These are phyloP conservation scores for Maniola hyperantus DNA, from an alignment of 2,888 invertebrate genomes.

Conservation along the genomic window DNA sequence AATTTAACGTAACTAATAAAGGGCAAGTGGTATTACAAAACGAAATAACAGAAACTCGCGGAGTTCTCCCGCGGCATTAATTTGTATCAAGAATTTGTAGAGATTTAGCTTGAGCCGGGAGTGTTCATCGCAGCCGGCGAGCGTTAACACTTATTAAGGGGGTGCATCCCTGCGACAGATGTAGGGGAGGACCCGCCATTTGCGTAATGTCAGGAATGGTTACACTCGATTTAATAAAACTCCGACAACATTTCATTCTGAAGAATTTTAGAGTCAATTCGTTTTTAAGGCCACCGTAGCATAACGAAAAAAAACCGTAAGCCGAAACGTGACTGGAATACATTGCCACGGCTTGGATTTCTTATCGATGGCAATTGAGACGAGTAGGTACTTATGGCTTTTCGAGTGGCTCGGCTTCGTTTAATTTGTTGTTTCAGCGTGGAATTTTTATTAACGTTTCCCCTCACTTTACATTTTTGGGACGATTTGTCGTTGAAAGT, in stretches of 20 bases:
- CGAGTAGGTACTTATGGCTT: slow-evolving; percentile 81
- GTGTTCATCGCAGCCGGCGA: slow-evolving; percentile 80
- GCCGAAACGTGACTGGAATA: slow-evolving; percentile 81
- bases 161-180: slow-evolving; percentile 82
- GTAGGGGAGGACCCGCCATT: slow-evolving; percentile 81
- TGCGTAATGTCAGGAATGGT: slow-evolving; percentile 82
- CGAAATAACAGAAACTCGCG: slow-evolving; percentile 73
- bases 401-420: slow-evolving; percentile 82
- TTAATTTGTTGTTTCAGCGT: slow-evolving; percentile 82
- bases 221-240: slow-evolving; percentile 83
- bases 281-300: slow-evolving; percentile 78
- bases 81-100: slow-evolving; percentile 83
- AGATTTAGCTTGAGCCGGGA: slow-evolving; percentile 79
- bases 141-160: slow-evolving; percentile 83
- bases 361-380: slow-evolving; percentile 82
- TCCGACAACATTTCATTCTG: slow-evolving; percentile 80
- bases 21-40: slow-evolving; percentile 59
- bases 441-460: slow-evolving; percentile 82
- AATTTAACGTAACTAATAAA: slow-evolving; percentile 19
- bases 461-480: slow-evolving; percentile 75
- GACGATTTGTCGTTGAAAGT: slow-evolving; percentile 30
- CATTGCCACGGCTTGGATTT: slow-evolving; percentile 80
- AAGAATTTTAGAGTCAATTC: slow-evolving; percentile 82
- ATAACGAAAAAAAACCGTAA: slow-evolving; percentile 80
- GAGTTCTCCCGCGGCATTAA: slow-evolving; percentile 74